phyloP scores from a whole-genome alignment of 2,888 invertebrate genomes.

The Luperina nickerlii region DNA sequence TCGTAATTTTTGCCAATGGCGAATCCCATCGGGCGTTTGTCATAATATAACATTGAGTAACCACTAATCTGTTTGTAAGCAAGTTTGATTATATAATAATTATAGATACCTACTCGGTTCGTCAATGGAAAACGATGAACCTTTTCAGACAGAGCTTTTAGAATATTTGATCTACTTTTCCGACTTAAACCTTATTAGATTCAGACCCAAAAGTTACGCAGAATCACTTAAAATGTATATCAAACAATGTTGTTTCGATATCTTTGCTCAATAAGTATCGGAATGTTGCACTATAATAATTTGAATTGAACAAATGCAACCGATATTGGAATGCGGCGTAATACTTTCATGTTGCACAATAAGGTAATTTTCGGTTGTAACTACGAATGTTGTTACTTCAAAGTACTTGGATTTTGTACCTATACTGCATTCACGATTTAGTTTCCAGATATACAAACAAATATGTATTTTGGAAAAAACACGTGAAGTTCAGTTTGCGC shows the following conservation, averaged over 20 bases:
- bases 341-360: constrained; percentile 55
- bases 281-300: constrained; percentile 62
- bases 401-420: constrained; percentile 1
- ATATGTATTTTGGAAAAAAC: not conserved
- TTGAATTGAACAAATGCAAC: constrained; percentile 52
- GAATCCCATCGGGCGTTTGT: not conserved
- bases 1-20: not conserved
- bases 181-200: constrained; percentile 2
- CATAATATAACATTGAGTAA: not conserved
- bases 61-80: not conserved
- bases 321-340: constrained; percentile 43
- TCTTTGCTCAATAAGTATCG: constrained; percentile 59
- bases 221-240: constrained; percentile 37
- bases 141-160: not conserved
- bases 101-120: not conserved
- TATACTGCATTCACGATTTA: not conserved
- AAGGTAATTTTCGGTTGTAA: constrained; percentile 27
- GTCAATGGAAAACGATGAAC: not conserved
- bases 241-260: constrained; percentile 55
- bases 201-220: constrained; percentile 5
- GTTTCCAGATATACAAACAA: not conserved
- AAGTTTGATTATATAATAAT: not conserved
- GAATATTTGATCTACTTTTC: not conserved
- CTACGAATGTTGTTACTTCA: not conserved
- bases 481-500: no score